Evolutionary conservation across 2,888 invertebrate genomes (phyloP), one percentile per base, ranked within the genome.

Genomic region (Lasioglossum pauxillum): DNA sequence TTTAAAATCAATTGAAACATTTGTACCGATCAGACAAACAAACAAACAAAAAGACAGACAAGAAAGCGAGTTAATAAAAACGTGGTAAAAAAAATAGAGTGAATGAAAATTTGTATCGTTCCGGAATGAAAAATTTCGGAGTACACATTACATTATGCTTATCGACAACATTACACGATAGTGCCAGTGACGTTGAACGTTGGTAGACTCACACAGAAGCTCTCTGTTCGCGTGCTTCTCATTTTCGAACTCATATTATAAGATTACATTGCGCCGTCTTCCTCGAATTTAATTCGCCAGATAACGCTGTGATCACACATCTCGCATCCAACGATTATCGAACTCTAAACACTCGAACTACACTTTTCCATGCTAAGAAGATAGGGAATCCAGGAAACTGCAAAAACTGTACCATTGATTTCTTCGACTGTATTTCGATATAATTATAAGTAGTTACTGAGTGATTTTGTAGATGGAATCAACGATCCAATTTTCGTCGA

Each of bases 401-500:
- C n/a, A n/a, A 12, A 57, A n/a, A 57, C n/a, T n/a, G n/a, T n/a
- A n/a, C n/a, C n/a, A n/a, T n/a, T n/a, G n/a, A n/a, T n/a, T n/a
- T n/a, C n/a, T n/a, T n/a, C n/a, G n/a, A n/a, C n/a, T n/a, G n/a
- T n/a, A n/a, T n/a, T n/a, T n/a, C n/a, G n/a, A n/a, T 53, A 23
- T 53, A 8, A 53, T 53, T 7, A 5, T 53, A 23, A 23, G 23
- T 8, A 23, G 2, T 53, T 23, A 16, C 46, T 1, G 14, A 44
- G 3, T n/a, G 53, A n/a, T 27, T 27, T 91, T 90, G 0, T 78
- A 95, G 95, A 92, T 27, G 60, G 92, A 2, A 74, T 73, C 46
- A 81, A 93, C 19, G 92, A 95, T 72, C 83, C 90, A 38, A 82
- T 77, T 53, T 91, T 92, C 2, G 31, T 93, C 0, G 38, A 90